Evolutionary conservation across 2,888 invertebrate genomes (phyloP), one percentile per base, ranked within the genome.

Genomic region (Gandaritis pyraliata): DNA sequence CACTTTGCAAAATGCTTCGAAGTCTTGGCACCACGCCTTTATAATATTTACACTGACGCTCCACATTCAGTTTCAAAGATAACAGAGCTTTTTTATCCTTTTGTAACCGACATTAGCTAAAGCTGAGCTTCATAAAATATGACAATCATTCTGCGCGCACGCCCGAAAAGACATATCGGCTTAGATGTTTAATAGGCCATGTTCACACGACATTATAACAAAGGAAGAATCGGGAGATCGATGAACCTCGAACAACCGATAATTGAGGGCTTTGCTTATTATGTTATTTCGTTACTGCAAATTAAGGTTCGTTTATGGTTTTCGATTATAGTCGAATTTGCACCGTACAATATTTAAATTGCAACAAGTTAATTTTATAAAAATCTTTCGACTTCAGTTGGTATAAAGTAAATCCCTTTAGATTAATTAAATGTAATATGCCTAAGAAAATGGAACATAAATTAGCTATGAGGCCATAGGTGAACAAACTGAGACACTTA

Each of bases 21-120:
- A 72, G 76, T 79, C 81, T 79, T 81, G 74, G 70, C 78, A 78
- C 74, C 81, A 76, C 80, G 86, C 84, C 91, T 91, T 92, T 92
- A 89, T 90, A 90, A 90, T 90, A 90, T 85, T 82, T 87, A 85
- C 83, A 83, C 77, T 75, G 82, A 78, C 87, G 86, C 84, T 87
- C 85, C 78, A 88, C 85, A 87, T 89, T 88, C 85, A 81, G 81
- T 81, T 85, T 74, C 85, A 48, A 87, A 89, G 86, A 90, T 88
- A 90, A 86, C 85, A 87, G 84, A 88, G 87, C 87, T 88, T 90
- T 90, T 90, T 85, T 54, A 80, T 87, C 76, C 83, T 88, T 90
- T 88, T 90, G 85, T 88, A 74, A 71, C 79, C 84, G 86, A 81
- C 84, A 86, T 88, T 81, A 77, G 75, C 61, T 66, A 58, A 63